Base-by-base conservation (phyloP, 2,888 invertebrate genomes). In the Allacma fusca region DNA sequence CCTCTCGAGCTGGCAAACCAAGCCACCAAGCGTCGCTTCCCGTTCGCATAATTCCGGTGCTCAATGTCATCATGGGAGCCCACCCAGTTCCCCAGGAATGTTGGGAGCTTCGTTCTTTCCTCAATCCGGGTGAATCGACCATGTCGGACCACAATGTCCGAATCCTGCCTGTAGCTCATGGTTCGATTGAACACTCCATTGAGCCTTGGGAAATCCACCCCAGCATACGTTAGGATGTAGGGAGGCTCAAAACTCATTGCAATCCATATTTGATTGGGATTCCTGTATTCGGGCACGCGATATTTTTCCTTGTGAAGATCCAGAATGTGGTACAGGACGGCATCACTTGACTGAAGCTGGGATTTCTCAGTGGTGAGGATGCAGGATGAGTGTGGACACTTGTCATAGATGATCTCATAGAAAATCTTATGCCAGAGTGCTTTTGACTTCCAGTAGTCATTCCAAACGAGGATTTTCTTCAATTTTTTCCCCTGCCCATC, bases 161-260 rank as follows among this genome's bases (percentile, higher is more conserved):
- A 43, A 69, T 82, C 80, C n/a, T 59, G 21, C 19, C 82, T 75
- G 79, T 79, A 82, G 12, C 79, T 79, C 82, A 81, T 81, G n/a
- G 81, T 81, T 78, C 75, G 80, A 70, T 82, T 81, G 19, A 71
- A 71, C 1, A 50, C 13, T n/a, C n/a, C 19, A 24, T 71, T 43
- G 2, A 71, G 50, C 13, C n/a, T 13, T 19, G 57, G 50, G 12
- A 50, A 26, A n/a, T 71, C n/a, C 19, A 26, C 43, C 9, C 29
- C 70, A 57, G 85, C 85, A 13, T 83, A 83, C 64, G 81, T 82
- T 0, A 90, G 89, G 82, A 92, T 87, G 13, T 85, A 85, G 0
- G 92, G 92, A 23, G 91, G 90, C 86, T 92, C 92, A 82, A 92
- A 92, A 0, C 89, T 91, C 76, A 92, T 86, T 82, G 91, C 92